Evolutionary conservation across 2,113 vertebrate species (phyloP).

Genomic region (Tringa solitaria): DNA sequence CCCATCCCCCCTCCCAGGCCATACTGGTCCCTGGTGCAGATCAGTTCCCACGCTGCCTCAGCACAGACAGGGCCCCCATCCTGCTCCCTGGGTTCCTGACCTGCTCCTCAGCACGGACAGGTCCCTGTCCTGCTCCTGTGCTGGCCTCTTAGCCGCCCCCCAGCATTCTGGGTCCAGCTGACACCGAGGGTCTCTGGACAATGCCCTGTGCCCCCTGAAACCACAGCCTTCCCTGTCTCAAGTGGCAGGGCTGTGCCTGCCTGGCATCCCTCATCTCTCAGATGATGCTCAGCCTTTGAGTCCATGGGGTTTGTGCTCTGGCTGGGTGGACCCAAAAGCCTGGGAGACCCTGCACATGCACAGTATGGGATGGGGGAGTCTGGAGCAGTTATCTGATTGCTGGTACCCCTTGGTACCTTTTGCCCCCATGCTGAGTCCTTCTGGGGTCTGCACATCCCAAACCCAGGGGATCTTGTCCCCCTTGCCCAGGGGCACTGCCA

Average conservation of each 20-base stretch:
- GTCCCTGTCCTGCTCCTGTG: fast-evolving
- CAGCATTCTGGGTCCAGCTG: neutral
- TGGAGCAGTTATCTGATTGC: neutral
- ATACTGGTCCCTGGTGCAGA: fast-evolving
- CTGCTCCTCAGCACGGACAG: neutral
- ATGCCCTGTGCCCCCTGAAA: neutral
- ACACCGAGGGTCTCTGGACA: neutral
- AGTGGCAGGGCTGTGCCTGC: neutral
- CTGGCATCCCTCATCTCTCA: neutral
- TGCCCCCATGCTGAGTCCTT: neutral
- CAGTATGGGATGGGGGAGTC: neutral
- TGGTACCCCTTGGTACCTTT: neutral
- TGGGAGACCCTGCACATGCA: neutral
- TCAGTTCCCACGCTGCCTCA: fast-evolving
- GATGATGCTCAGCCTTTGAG: neutral
- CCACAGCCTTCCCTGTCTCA: neutral
- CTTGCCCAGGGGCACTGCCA: neutral
- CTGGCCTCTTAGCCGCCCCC: fast-evolving
- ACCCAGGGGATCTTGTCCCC: neutral
- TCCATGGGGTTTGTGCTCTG: neutral
- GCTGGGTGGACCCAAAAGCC: neutral
- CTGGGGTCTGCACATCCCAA: neutral
- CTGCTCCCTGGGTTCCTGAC: neutral
- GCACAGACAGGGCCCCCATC: neutral
- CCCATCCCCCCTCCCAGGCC: fast-evolving